Conservation (phyloP, 2,113 vertebrate species). For the Xiphorhynchus elegans region DNA sequence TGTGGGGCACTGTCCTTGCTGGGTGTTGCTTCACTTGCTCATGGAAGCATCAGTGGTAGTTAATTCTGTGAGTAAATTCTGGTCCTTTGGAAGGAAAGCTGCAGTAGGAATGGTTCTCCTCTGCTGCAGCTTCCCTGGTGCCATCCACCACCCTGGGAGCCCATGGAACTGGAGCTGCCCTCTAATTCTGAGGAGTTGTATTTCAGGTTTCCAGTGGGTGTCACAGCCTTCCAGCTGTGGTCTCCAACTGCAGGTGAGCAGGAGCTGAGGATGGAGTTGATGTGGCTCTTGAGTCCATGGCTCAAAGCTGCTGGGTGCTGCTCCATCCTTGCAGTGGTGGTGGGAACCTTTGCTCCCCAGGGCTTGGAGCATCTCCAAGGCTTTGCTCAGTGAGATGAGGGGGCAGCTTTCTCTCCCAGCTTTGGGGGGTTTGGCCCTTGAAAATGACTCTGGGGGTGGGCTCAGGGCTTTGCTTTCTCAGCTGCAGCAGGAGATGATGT, state of each 20-base stretch:
- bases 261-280: background rate
- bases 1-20: background rate
- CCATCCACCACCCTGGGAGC: background rate
- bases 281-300: background rate
- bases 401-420: background rate
- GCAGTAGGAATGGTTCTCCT: background rate
- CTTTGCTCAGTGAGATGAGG: background rate
- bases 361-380: background rate
- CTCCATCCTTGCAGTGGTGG: background rate
- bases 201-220: background rate
- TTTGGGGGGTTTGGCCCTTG: background rate
- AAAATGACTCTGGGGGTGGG: background rate
- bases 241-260: background rate
- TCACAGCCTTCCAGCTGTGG: background rate
- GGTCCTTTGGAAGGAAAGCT: background rate
- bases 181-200: background rate
- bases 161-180: background rate
- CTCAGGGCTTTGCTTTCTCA: background rate
- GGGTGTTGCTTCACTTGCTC: no score
- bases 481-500: background rate
- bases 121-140: background rate
- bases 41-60: rapidly evolving
- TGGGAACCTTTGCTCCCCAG: background rate
- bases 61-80: background rate
- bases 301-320: background rate